Conservation (phyloP, 2,888 invertebrate species). For the Iselma pallidipennis region DNA sequence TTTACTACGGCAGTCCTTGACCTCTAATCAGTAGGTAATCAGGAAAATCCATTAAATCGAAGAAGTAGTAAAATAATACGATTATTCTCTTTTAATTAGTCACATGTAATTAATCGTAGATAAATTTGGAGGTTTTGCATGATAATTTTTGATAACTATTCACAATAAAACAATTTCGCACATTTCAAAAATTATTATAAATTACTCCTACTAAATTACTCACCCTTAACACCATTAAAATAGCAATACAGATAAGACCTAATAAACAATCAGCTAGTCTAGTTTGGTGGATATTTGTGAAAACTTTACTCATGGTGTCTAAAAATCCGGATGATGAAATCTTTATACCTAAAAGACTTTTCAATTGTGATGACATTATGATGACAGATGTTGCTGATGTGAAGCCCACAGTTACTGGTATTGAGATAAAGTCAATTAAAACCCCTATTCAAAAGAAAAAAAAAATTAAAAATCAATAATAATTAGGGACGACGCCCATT, state of each 20-base stretch:
- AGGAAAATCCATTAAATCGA: too few relatives aligned
- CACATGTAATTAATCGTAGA: too few relatives aligned
- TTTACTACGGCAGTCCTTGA: too few relatives aligned
- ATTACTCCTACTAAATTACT: too few relatives aligned
- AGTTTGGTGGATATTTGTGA: constrained; percentile 69
- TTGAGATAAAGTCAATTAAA: constrained; percentile 85
- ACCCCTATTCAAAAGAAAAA: constrained; percentile 71
- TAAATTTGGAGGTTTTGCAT: too few relatives aligned
- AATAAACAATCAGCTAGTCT: constrained; percentile 71
- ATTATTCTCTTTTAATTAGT: too few relatives aligned
- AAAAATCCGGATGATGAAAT: constrained; percentile 76
- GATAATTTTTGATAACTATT: too few relatives aligned
- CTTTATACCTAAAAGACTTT: constrained; percentile 72
- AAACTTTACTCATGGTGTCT: constrained; percentile 72
- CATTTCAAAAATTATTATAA: too few relatives aligned
- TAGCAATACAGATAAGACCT: constrained; percentile 72
- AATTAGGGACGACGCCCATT: background rate
- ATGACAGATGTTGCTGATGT: constrained; percentile 91
- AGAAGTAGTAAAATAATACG: too few relatives aligned
- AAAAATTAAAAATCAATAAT: constrained; percentile 9
- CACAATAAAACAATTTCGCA: too few relatives aligned
- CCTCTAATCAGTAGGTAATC: too few relatives aligned
- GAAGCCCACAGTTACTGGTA: constrained; percentile 87
- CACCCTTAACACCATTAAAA: constrained; percentile 77
- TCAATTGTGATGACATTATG: constrained; percentile 84